Conservation (phyloP, 92 coral and sea anemone species). For the Paragorgia papillata region DNA sequence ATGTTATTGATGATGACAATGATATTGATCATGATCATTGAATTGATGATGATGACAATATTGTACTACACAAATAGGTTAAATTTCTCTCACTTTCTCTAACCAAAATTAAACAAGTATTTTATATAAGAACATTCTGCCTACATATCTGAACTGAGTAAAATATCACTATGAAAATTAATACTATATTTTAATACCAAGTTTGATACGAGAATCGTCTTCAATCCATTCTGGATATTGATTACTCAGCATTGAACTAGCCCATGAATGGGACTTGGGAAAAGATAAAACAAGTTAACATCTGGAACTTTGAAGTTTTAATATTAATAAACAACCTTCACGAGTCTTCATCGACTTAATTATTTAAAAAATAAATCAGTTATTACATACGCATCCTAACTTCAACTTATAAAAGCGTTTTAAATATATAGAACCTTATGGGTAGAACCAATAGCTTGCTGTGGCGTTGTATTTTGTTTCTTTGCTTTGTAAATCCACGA, state of each 20-base stretch:
- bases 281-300: not conserved
- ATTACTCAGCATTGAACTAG: constrained; percentile 32
- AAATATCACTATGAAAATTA: too few species aligned
- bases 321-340: too few species aligned
- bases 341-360: not conserved
- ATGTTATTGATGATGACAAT: too few species aligned
- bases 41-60: too few species aligned
- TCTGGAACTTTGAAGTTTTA: too few species aligned
- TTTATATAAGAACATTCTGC: too few species aligned
- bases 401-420: not conserved
- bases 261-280: constrained; percentile 30
- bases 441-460: not conserved
- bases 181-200: too few species aligned
- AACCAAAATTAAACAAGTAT: too few species aligned
- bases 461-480: constrained; percentile 1
- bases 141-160: too few species aligned
- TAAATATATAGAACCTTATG: not conserved
- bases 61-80: too few species aligned
- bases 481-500: constrained; percentile 26
- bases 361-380: not conserved
- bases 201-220: not conserved
- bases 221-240: constrained; percentile 33
- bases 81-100: too few species aligned
- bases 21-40: too few species aligned
- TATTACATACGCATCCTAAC: not conserved